Percentiles rank a stretch among this genome's conserved stretches.
Evolutionary conservation across 1,140 invertebrate species (phyloP).

Genomic region (Leptinotarsa undecemlineata): DNA sequence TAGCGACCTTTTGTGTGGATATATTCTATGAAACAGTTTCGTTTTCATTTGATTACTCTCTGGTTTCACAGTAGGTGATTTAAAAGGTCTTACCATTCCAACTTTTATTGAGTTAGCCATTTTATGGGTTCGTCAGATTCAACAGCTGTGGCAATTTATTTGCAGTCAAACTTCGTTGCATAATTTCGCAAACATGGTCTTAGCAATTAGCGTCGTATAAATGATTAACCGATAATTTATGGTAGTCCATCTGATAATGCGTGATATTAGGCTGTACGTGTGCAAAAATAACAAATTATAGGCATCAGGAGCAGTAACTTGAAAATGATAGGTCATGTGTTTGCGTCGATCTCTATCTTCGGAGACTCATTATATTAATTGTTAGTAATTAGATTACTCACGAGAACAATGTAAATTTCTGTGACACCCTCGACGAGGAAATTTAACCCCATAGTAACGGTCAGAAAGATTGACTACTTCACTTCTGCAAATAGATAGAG

Average conservation of each 20-base stretch:
- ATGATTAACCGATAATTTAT: conserved; percentile 15
- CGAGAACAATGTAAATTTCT: no score
- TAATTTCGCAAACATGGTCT: conserved; percentile 8
- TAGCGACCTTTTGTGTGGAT: no score
- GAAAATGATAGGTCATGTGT: conserved; percentile 21
- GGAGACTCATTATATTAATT: conserved; percentile 17
- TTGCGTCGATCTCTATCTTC: conserved; percentile 10
- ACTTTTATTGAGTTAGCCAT: no score
- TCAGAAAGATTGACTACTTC: no score
- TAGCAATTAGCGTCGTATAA: conserved; percentile 1
- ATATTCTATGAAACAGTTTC: no score
- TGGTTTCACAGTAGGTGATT: no score
- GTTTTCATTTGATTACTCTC: no score
- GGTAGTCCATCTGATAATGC: conserved; percentile 16
- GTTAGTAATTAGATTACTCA: conserved; percentile 1
- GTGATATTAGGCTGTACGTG: conserved; percentile 6
- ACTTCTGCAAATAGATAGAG: no score
- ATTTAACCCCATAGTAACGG: no score
- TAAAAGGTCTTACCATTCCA: no score
- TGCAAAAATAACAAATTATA: conserved; percentile 21
- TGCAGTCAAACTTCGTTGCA: not conserved
- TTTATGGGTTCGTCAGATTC: not conserved
- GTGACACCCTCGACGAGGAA: no score
- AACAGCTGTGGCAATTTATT: not conserved
- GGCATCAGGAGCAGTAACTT: conserved; percentile 8